A percentile compares a stretch with the other conserved stretches of the same genome.
Evolutionary conservation across 2,113 vertebrate genomes (phyloP).

Genomic region (Phylloscopus whistleri): DNA sequence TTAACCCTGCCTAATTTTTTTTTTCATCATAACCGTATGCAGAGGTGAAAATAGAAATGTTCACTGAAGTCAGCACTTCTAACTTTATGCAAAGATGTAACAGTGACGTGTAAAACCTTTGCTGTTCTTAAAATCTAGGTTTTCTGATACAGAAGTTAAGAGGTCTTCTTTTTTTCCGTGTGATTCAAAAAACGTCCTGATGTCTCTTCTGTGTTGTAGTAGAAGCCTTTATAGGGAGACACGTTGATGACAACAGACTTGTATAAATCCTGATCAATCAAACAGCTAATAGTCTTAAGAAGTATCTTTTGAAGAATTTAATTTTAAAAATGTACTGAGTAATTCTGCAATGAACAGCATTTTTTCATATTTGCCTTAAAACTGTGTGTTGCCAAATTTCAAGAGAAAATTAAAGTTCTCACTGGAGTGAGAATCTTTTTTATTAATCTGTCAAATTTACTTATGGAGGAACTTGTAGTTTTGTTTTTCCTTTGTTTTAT

Average conservation of each 20-base stretch:
- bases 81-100: neutral
- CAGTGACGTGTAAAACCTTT: neutral
- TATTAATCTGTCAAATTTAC: neutral
- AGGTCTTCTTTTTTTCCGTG: neutral
- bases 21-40: fast-evolving
- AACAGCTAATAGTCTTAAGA: neutral
- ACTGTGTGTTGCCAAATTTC: neutral
- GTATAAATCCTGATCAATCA: neutral
- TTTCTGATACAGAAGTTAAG: neutral
- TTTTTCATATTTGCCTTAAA: neutral
- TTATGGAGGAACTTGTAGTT: neutral
- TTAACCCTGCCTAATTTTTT: neutral
- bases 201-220: neutral
- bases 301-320: neutral
- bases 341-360: neutral
- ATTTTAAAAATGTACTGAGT: neutral
- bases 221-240: neutral
- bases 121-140: neutral
- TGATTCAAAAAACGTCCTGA: neutral
- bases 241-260: neutral
- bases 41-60: neutral
- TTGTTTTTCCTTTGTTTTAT: neutral
- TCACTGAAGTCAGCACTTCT: neutral
- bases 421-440: neutral
- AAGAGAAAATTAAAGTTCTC: neutral